A percentile compares a stretch with the other conserved stretches of the same genome.
Evolutionary conservation across 2,888 invertebrate species (phyloP).

Genomic region (Nasonia oneida): DNA sequence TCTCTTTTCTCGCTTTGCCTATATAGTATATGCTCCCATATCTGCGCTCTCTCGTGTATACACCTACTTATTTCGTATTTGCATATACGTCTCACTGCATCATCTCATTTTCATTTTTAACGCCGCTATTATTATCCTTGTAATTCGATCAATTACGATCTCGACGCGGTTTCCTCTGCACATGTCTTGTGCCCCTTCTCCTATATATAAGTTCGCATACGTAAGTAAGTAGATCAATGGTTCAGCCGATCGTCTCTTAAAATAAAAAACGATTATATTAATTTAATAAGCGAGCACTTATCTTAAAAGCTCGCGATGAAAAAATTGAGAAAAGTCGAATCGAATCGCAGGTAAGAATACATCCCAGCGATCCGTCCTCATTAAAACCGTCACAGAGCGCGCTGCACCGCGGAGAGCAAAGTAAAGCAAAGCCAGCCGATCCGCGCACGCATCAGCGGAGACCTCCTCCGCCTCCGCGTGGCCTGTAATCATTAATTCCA

Average conservation of each 20-base stretch:
- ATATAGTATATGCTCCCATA: neutral
- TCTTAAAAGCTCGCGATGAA: too few species aligned
- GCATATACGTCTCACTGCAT: conserved; percentile 50
- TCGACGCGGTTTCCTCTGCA: neutral
- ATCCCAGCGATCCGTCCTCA: neutral
- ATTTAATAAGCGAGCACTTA: too few species aligned
- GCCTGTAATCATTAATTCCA: conserved; percentile 6
- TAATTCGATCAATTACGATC: neutral
- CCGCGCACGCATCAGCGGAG: neutral
- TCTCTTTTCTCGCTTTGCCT: conserved; percentile 1
- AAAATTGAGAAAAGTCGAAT: too few species aligned
- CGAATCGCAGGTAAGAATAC: neutral
- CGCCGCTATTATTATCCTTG: neutral
- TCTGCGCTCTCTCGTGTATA: neutral
- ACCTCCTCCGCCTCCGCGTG: neutral
- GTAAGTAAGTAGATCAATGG: neutral
- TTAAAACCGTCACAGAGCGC: neutral
- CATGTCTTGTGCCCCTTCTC: too few species aligned
- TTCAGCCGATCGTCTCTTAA: too few species aligned
- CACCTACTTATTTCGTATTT: conserved; percentile 52
- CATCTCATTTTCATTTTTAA: conserved; percentile 27
- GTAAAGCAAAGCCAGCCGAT: neutral
- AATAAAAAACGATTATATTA: too few species aligned
- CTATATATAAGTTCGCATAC: neutral
- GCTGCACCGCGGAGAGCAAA: too few species aligned